A percentile compares a stretch with the other conserved stretches of the same genome.
Evolutionary conservation across 2,797 vertebrate genomes (phyloP).

Genomic region (Chaunax sp.): DNA sequence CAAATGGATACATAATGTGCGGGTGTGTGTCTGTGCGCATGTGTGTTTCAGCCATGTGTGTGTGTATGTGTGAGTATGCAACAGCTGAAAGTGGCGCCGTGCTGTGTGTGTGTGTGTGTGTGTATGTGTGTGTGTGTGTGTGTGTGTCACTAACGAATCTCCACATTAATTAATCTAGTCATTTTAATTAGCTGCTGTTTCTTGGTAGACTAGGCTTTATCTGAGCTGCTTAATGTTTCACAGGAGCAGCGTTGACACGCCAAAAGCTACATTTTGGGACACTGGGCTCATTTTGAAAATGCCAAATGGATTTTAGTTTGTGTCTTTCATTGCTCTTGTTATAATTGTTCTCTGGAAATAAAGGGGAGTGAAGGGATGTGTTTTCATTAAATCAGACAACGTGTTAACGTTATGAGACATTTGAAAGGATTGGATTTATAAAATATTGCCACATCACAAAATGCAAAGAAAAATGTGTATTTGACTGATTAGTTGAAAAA

Average conservation of each 20-base stretch:
- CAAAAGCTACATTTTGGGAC: constrained; percentile 53
- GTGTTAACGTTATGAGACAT: constrained; percentile 25
- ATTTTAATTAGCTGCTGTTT: constrained; percentile 80
- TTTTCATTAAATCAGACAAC: constrained; percentile 28
- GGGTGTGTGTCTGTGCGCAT: neutral
- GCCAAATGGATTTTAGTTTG: constrained; percentile 65
- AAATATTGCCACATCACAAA: constrained; percentile 2
- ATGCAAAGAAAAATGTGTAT: too few relatives aligned
- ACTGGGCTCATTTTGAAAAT: constrained; percentile 58
- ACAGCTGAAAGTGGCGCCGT: constrained; percentile 56
- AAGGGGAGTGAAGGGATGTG: constrained; percentile 14
- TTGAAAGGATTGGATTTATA: constrained; percentile 8
- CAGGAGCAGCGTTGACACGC: constrained; percentile 46
- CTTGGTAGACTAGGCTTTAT: constrained; percentile 70
- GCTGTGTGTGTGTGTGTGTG: constrained; percentile 15
- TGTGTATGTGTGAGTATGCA: constrained; percentile 22
- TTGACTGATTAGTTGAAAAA: too few relatives aligned
- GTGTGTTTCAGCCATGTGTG: constrained; percentile 19
- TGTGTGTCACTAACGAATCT: constrained; percentile 69
- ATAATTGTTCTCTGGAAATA: constrained; percentile 47
- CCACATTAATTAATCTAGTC: constrained; percentile 80
- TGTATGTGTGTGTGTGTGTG: constrained; percentile 16
- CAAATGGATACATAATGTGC: neutral
- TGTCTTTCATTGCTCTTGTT: constrained; percentile 63
- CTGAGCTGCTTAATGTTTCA: constrained; percentile 69